Base-by-base conservation (phyloP, 2,888 invertebrate genomes). In the Xanthorhoe designata region DNA sequence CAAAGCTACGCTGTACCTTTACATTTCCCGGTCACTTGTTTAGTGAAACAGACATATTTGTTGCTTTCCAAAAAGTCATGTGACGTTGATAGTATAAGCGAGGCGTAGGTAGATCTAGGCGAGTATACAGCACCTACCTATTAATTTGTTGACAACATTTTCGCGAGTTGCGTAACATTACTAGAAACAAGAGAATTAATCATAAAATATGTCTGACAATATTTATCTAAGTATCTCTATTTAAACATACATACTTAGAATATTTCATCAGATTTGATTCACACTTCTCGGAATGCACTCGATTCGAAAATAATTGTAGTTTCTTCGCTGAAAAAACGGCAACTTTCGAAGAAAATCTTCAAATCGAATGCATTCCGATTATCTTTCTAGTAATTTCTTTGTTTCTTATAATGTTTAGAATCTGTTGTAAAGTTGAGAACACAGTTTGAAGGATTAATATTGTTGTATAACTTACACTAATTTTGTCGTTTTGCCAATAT, bases 401-500 rank as follows among this genome's bases (percentile, higher is more conserved):
- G 38, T 42, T 42, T 42, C 38, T 42, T 13, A 42, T 42, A 42
- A 42, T 42, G 10, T 38, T 38, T 32, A 32, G 32, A 32, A 13
- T 10, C 42, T 10, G 13, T 42, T 42, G 2, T 42, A 35, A 56
- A 56, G 42, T 45, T 45, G 8, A 9, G 10, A 42, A 51, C 24
- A 2, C 15, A 19, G 18, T 19, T 38, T 19, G 6, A 38, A 51
- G 9, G 50, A 56, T 24, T 45, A 45, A 8, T 8, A 47, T 45
- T 56, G 45, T 29, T 56, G 4, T 24, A 9, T 42, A 9, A 13
- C 3, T 13, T 13, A 13, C 50, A 59, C 24, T 51, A 51, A 59
- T 54, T 65, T 62, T 64, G 74, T 78, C 78, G 76, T 83, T 88
- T 88, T 85, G 88, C 86, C 87, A 87, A 88, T 87, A 78, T 80